Evolutionary conservation across 2,888 invertebrate species (phyloP), one percentile per base, ranked within the genome.

Genomic region (Morinoia aosen): DNA sequence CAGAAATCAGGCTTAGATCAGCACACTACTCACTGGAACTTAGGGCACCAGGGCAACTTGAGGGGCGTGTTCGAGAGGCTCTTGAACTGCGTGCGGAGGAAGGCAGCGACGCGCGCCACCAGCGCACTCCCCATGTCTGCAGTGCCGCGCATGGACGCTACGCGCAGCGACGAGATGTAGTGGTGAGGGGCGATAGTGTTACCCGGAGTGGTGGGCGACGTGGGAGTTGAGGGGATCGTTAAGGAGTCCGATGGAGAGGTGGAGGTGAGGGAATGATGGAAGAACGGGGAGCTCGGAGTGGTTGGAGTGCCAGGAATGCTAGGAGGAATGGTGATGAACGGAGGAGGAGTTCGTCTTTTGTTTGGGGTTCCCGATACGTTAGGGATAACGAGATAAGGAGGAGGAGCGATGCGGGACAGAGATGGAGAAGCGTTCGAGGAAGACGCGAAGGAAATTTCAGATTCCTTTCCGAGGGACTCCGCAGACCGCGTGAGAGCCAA

Each of bases 41-140:
- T 64, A 11, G 96, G 96, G 88, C 96, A 96, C 96, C 96, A 96
- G 4, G 96, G 95, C 39, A 96, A 64, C 88, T 95, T 95, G 33
- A 96, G 95, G 40, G 96, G 96, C 25, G 76, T 91, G 64, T 96
- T 95, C 76, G 94, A 91, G 61, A 96, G 95, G n/a, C 93, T 96
- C 95, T 96, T 96, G 95, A 96, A 96, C 96, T 96, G 96, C 12
- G 96, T 96, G 76, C 96, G 95, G 58, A 96, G 96, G 88, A 96
- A 96, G 94, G 96, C 95, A 4, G 96, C 96, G 5, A 96, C 96
- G 10, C 96, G 91, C 7, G 96, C 96, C 90, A 96, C 96, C 48
- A 96, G 95, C 56, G 96, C 96, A 14, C 96, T 96, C 39, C 96
- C 96, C 96, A 96, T 96, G 95, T 96, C 96, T 10, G 96, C 96